Conservation (phyloP, 2,113 vertebrate genomes). For the Psilopogon haemacephalus region DNA sequence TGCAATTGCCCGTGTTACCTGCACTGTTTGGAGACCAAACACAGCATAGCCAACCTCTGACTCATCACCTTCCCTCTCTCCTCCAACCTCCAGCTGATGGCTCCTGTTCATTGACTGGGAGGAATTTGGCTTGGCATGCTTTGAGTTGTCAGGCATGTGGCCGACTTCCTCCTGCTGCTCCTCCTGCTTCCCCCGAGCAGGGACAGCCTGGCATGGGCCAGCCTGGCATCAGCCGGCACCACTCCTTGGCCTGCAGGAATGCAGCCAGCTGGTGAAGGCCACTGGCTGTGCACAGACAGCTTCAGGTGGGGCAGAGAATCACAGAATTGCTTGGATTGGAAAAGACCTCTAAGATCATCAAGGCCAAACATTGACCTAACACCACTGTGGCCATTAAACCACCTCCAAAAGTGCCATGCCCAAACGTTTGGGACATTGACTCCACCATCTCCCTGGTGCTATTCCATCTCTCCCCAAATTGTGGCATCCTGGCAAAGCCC, state of each 20-base stretch:
- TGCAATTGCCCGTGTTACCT: slow-evolving; percentile 10
- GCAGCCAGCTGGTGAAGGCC: neutral
- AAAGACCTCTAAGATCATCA: too few relatives aligned
- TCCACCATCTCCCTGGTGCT: too few relatives aligned
- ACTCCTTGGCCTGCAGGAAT: accelerated
- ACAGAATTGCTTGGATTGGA: too few relatives aligned
- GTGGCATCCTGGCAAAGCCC: neutral
- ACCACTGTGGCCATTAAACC: too few relatives aligned
- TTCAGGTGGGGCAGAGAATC: neutral
- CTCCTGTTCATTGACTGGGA: neutral
- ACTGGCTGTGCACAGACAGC: accelerated
- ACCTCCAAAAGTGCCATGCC: too few relatives aligned
- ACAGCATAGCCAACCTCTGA: neutral
- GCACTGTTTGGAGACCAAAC: slow-evolving; percentile 41
- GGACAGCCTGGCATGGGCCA: neutral
- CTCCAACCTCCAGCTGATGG: neutral
- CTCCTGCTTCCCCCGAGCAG: neutral
- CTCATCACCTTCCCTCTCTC: neutral
- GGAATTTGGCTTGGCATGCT: neutral
- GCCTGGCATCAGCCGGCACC: neutral
- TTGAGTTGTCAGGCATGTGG: neutral
- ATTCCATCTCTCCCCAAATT: neutral
- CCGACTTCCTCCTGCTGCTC: neutral
- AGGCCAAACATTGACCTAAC: too few relatives aligned
- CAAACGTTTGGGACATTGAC: too few relatives aligned